Percentiles rank a stretch among this genome's conserved stretches.
phyloP scores from a whole-genome alignment of 2,113 vertebrate genomes.

The Leptodactylus fuscus region DNA sequence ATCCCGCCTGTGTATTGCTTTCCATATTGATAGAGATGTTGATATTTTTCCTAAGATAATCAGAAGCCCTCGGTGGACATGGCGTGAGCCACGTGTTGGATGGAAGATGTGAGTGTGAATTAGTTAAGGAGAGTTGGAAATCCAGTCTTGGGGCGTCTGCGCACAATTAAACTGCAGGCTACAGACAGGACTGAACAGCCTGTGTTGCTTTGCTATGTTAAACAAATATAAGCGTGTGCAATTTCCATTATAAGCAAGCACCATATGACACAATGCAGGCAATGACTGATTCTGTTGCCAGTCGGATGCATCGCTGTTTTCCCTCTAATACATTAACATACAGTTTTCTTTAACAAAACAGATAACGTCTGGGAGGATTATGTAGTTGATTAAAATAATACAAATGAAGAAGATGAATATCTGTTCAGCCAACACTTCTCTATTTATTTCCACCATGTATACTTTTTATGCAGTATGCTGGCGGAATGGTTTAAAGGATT shows the following conservation, averaged over 20 bases:
- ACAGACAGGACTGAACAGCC: not conserved
- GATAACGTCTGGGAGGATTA: conserved; percentile 47
- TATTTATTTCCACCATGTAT: conserved; percentile 46
- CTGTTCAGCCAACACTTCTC: conserved; percentile 50
- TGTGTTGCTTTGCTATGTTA: conserved; percentile 29
- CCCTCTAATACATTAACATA: conserved; percentile 53
- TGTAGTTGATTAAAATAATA: conserved; percentile 53
- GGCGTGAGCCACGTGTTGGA: not conserved
- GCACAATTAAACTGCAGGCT: not conserved
- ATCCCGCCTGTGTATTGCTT: conserved; percentile 15
- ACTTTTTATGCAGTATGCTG: conserved; percentile 35
- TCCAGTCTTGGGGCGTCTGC: conserved; percentile 1
- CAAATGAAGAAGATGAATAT: conserved; percentile 58
- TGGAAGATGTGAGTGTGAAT: conserved; percentile 34
- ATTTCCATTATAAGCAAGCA: conserved; percentile 42
- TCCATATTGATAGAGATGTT: conserved; percentile 50
- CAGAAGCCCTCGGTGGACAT: conserved; percentile 6
- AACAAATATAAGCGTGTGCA: conserved; percentile 35
- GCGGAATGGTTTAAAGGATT: conserved; percentile 42
- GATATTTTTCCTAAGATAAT: conserved; percentile 25
- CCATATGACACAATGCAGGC: conserved; percentile 36
- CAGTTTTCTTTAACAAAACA: conserved; percentile 53
- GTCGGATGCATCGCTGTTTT: conserved; percentile 11
- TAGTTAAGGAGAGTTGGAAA: conserved; percentile 27
- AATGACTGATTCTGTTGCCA: conserved; percentile 30